Evolutionary conservation across 2,113 vertebrate species (phyloP).

Genomic region (Micromys minutus): DNA sequence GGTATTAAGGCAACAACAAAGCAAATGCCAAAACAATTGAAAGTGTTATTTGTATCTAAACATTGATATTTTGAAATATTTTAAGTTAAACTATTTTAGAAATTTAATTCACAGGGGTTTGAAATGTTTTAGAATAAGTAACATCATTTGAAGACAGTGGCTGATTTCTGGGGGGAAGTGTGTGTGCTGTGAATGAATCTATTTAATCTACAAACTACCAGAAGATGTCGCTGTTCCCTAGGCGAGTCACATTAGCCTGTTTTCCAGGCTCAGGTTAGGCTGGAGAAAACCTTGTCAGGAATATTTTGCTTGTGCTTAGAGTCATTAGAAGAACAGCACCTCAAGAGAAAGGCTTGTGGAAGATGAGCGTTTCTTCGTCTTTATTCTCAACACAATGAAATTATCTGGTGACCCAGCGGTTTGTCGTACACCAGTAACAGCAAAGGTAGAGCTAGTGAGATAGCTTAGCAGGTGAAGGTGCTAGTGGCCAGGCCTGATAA

Average conservation of each 20-base stretch:
- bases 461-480: no score
- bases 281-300: background rate
- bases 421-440: background rate
- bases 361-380: slow-evolving; percentile 30
- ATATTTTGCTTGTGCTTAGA: background rate
- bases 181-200: background rate
- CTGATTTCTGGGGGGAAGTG: background rate
- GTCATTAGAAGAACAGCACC: background rate
- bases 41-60: background rate
- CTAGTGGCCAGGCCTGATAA: background rate
- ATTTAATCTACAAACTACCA: slow-evolving; percentile 72
- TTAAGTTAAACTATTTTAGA: background rate
- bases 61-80: background rate
- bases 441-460: background rate
- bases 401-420: background rate
- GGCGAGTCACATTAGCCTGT: background rate
- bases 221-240: slow-evolving; percentile 83
- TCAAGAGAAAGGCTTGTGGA: background rate
- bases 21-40: background rate
- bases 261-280: background rate
- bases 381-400: background rate
- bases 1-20: background rate
- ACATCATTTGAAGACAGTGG: background rate
- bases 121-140: background rate
- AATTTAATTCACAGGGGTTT: background rate